phyloP scores from a whole-genome alignment of 1,140 invertebrate species.

The Physella acuta region DNA sequence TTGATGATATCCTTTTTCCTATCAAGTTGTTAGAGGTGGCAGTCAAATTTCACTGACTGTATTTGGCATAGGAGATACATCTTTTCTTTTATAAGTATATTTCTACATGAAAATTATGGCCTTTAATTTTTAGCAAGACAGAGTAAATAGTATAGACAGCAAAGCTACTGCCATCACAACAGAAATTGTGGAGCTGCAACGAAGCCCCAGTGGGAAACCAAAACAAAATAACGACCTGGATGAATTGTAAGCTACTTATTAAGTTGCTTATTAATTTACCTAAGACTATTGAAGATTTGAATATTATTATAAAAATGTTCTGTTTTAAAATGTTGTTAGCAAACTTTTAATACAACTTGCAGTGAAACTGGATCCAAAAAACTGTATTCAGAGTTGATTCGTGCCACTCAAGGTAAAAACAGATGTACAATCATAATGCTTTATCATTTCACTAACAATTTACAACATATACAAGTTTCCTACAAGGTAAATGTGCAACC shows the following conservation, averaged over 20 bases:
- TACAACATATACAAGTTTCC: too few relatives aligned
- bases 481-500: too few relatives aligned
- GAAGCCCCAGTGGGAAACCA: constrained; percentile 46
- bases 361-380: constrained; percentile 38
- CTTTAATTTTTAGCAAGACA: constrained; percentile 37
- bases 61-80: not conserved
- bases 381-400: constrained; percentile 38
- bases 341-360: too few relatives aligned
- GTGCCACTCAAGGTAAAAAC: constrained; percentile 34
- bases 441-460: too few relatives aligned
- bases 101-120: not conserved
- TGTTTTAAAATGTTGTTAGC: not conserved
- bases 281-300: not conserved
- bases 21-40: not conserved
- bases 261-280: not conserved
- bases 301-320: not conserved
- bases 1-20: too few relatives aligned
- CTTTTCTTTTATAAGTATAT: not conserved
- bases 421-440: too few relatives aligned
- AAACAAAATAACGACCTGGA: constrained; percentile 43
- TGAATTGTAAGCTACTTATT: constrained; percentile 41
- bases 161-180: constrained; percentile 42
- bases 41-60: not conserved
- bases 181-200: constrained; percentile 51
- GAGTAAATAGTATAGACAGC: constrained; percentile 37